Conservation (phyloP, 2,113 vertebrate genomes). For the Melierax canorus region DNA sequence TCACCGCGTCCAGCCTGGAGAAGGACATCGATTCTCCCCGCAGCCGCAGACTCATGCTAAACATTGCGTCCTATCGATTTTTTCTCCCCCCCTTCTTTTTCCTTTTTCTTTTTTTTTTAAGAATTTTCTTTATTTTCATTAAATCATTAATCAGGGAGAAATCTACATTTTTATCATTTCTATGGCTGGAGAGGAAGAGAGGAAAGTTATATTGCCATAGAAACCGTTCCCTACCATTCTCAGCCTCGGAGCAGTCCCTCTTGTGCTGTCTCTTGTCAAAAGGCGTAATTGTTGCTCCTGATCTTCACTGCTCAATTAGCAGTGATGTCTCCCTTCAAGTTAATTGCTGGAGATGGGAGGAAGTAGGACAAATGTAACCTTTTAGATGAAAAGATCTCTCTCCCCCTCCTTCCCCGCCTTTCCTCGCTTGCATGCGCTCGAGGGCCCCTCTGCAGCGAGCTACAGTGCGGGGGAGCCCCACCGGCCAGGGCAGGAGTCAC, state of each 20-base stretch:
- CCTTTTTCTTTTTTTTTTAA: neutral
- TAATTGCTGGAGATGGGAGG: constrained; percentile 76
- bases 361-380: constrained; percentile 76
- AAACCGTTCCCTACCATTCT: constrained; percentile 71
- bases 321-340: constrained; percentile 76
- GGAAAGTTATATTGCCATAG: constrained; percentile 73
- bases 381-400: constrained; percentile 74
- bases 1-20: constrained; percentile 25
- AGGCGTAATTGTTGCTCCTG: constrained; percentile 77
- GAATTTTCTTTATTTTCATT: constrained; percentile 64
- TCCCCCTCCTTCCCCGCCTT: neutral
- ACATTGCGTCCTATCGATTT: constrained; percentile 46
- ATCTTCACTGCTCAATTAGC: constrained; percentile 77
- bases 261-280: constrained; percentile 75
- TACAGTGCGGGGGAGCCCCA: neutral
- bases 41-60: constrained; percentile 35
- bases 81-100: fast-evolving
- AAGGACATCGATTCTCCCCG: constrained; percentile 62
- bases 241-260: constrained; percentile 70
- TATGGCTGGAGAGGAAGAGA: constrained; percentile 65
- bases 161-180: constrained; percentile 67
- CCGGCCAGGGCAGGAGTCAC: neutral
- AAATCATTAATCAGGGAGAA: constrained; percentile 68
- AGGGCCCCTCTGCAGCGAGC: neutral
- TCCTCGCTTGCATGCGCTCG: neutral